Conservation (phyloP, 1,140 invertebrate species). For the Ruditapes philippinarum region DNA sequence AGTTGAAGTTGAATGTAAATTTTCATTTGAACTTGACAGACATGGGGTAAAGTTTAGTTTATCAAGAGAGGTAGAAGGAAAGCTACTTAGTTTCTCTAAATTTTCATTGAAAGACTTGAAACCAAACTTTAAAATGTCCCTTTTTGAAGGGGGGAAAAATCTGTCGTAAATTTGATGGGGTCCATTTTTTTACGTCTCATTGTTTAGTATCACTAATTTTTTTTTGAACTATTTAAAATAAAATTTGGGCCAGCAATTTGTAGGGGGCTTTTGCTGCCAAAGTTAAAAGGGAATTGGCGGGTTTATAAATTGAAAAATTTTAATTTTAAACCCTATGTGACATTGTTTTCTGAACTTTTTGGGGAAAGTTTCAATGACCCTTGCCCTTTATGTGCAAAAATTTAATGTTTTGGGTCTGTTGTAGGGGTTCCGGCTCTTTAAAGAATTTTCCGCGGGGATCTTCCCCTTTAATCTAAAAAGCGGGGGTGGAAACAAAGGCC, state of each 20-base stretch:
- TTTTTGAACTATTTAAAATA: slow-evolving; percentile 83
- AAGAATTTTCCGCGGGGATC: neutral
- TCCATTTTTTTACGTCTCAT: slow-evolving; percentile 43
- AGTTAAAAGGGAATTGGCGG: slow-evolving; percentile 26
- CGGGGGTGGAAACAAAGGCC: slow-evolving; percentile 36
- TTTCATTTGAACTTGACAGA: slow-evolving; percentile 73
- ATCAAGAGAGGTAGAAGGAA: slow-evolving; percentile 84
- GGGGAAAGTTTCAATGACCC: neutral
- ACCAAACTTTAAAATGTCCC: neutral
- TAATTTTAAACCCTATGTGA: slow-evolving; percentile 50
- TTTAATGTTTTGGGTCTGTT: slow-evolving; percentile 46
- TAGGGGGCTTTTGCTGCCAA: slow-evolving; percentile 83
- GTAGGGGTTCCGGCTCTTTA: neutral
- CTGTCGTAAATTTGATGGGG: neutral
- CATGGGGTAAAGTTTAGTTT: slow-evolving; percentile 85
- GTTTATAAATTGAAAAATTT: slow-evolving; percentile 51
- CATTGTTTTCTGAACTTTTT: slow-evolving; percentile 44
- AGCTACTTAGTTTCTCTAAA: slow-evolving; percentile 66
- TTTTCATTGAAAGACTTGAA: slow-evolving; percentile 47
- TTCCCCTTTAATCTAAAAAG: slow-evolving; percentile 59
- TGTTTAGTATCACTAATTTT: slow-evolving; percentile 60
- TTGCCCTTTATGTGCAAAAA: neutral
- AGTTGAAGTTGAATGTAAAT: slow-evolving; percentile 53
- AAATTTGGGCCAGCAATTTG: slow-evolving; percentile 86
- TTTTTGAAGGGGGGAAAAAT: neutral